A percentile compares a stretch with the other conserved stretches of the same genome.
Conservation (phyloP, 2,888 invertebrate genomes). For the Ashinkailepas kermadecensis region DNA sequence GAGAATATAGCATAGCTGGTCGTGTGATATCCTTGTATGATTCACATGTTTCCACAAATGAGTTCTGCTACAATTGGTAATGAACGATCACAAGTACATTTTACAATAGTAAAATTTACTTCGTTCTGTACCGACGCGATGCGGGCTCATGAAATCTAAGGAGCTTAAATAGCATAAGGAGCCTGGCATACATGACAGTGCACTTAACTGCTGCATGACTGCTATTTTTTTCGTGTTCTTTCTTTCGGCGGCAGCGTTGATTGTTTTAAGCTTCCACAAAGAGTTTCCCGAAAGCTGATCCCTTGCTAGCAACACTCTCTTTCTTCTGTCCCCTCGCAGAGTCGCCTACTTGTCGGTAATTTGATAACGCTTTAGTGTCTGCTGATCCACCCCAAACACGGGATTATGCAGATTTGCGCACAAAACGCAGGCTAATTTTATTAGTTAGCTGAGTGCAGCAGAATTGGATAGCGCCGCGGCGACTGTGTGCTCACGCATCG, state of each 20-base stretch:
- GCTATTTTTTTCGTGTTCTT: not conserved
- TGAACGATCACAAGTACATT: too few species aligned
- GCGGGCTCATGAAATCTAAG: too few species aligned
- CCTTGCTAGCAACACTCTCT: conserved; percentile 21
- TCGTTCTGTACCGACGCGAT: too few species aligned
- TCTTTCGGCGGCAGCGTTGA: not conserved
- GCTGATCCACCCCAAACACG: conserved; percentile 21
- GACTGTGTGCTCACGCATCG: too few species aligned
- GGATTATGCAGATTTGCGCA: conserved; percentile 23
- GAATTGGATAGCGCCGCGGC: not conserved
- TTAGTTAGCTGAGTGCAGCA: conserved; percentile 5
- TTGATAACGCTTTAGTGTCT: conserved; percentile 11
- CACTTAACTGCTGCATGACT: too few species aligned
- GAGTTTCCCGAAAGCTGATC: not conserved
- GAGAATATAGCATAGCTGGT: too few species aligned
- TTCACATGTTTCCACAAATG: too few species aligned
- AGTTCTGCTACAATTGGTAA: too few species aligned
- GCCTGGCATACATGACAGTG: too few species aligned
- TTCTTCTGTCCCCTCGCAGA: conserved; percentile 11
- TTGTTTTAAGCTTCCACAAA: not conserved
- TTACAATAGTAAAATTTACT: too few species aligned
- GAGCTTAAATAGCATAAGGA: too few species aligned
- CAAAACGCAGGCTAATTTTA: conserved; percentile 19
- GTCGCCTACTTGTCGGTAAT: conserved; percentile 16
- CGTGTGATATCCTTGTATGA: too few species aligned